A percentile compares a stretch with the other conserved stretches of the same genome.
Conservation (phyloP, 1,140 invertebrate genomes). For the Pseudomyrmex dendroicus region DNA sequence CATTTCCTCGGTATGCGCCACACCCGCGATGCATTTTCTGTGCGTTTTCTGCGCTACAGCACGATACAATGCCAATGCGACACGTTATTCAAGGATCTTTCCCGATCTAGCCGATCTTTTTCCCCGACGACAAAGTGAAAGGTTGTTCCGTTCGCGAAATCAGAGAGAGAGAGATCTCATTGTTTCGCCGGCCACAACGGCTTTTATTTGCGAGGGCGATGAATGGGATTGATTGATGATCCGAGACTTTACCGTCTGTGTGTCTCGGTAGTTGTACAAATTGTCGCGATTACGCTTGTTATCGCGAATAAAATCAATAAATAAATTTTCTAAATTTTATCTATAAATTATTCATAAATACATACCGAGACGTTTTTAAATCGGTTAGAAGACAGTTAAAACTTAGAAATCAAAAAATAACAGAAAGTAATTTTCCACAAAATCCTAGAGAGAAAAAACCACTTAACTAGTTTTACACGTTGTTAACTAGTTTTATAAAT, state of each 20-base stretch:
- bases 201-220: not conserved
- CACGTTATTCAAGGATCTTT: constrained; percentile 60
- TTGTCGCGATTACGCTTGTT: no score
- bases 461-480: no score
- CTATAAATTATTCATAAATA: no score
- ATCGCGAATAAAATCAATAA: no score
- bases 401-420: no score
- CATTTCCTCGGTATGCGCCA: constrained; percentile 73
- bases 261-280: no score
- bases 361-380: no score
- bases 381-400: no score
- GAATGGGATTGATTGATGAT: not conserved
- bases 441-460: no score
- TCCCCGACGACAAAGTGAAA: constrained; percentile 44
- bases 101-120: constrained; percentile 7
- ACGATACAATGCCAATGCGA: not conserved
- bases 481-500: constrained; percentile 3
- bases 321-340: no score
- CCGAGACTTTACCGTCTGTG: no score
- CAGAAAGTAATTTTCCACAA: no score
- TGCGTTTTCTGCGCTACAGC: constrained; percentile 59
- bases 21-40: constrained; percentile 74
- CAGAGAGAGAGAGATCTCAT: not conserved
- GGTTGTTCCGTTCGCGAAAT: not conserved
- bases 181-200: not conserved